Percentiles rank a stretch among this genome's conserved stretches.
Conservation (phyloP, 1,140 invertebrate species). For the Panagrolaimus sp. region DNA sequence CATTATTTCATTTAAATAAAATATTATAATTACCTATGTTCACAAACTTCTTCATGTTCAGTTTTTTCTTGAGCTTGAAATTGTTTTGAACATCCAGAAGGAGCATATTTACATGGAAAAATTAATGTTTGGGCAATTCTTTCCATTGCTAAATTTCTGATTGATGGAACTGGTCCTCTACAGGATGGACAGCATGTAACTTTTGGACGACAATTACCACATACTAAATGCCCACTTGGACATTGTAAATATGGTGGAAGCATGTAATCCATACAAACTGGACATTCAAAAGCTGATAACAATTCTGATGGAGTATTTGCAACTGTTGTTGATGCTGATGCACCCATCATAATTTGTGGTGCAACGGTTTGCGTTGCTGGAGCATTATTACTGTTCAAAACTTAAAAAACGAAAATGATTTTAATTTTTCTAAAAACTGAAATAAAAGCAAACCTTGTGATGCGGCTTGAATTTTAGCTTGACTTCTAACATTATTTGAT, state of each 20-base stretch:
- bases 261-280: slow-evolving; percentile 99
- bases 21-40: slow-evolving; percentile 67
- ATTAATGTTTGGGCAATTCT: slow-evolving; percentile 88
- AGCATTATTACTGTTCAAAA: too few species aligned
- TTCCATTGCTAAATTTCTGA: slow-evolving; percentile 96
- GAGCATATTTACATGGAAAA: slow-evolving; percentile 97
- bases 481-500: too few species aligned
- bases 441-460: too few species aligned
- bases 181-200: slow-evolving; percentile 94
- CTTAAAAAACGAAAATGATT: too few species aligned
- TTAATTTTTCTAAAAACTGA: too few species aligned
- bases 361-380: neutral
- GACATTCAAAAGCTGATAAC: slow-evolving; percentile 78
- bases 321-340: neutral
- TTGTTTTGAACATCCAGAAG: slow-evolving; percentile 83
- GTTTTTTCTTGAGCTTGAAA: slow-evolving; percentile 90
- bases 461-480: too few species aligned
- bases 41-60: slow-evolving; percentile 95
- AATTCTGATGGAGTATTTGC: slow-evolving; percentile 26
- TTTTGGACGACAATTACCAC: slow-evolving; percentile 90
- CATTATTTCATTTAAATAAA: slow-evolving; percentile 10
- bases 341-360: neutral
- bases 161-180: slow-evolving; percentile 86
- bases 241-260: slow-evolving; percentile 81
- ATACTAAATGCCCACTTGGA: slow-evolving; percentile 74